phyloP scores from a whole-genome alignment of 2,888 invertebrate genomes.

The Synanthedon myopaeformis region DNA sequence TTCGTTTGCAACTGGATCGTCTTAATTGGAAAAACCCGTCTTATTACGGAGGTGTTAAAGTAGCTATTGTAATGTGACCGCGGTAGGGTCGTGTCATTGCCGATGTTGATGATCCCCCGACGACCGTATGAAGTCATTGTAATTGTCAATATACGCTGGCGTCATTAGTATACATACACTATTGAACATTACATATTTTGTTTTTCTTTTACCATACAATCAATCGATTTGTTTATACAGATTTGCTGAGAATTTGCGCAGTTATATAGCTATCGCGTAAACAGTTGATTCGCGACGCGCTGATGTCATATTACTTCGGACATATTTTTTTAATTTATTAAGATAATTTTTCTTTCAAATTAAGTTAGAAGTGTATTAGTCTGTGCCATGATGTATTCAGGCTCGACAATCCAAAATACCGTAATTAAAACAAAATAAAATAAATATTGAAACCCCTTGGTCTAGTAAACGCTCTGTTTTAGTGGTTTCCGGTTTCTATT shows the following conservation, averaged over 20 bases:
- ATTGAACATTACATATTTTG: slow-evolving; percentile 45
- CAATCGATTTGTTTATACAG: slow-evolving; percentile 51
- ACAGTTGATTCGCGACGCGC: slow-evolving; percentile 21
- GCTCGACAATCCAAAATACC: too few species aligned
- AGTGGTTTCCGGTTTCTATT: too few species aligned
- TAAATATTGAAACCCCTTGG: too few species aligned
- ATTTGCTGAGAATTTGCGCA: slow-evolving; percentile 54
- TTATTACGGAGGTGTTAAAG: background rate
- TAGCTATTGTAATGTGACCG: slow-evolving; percentile 8
- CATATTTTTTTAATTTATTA: background rate
- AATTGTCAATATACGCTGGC: slow-evolving; percentile 32
- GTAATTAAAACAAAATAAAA: too few species aligned
- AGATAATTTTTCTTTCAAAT: too few species aligned
- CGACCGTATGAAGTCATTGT: slow-evolving; percentile 47
- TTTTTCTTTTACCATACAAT: slow-evolving; percentile 21
- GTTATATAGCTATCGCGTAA: slow-evolving; percentile 19
- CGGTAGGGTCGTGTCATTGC: slow-evolving; percentile 39
- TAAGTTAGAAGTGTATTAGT: too few species aligned
- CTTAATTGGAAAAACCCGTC: background rate
- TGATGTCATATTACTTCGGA: slow-evolving; percentile 27
- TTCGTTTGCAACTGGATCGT: too few species aligned
- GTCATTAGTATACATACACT: slow-evolving; percentile 35
- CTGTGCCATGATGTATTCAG: too few species aligned
- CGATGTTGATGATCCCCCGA: slow-evolving; percentile 31
- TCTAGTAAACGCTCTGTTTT: too few species aligned